Percentiles rank a stretch among this genome's conserved stretches.
Evolutionary conservation across 2,888 invertebrate species (phyloP).

Genomic region (Limenitis camilla): DNA sequence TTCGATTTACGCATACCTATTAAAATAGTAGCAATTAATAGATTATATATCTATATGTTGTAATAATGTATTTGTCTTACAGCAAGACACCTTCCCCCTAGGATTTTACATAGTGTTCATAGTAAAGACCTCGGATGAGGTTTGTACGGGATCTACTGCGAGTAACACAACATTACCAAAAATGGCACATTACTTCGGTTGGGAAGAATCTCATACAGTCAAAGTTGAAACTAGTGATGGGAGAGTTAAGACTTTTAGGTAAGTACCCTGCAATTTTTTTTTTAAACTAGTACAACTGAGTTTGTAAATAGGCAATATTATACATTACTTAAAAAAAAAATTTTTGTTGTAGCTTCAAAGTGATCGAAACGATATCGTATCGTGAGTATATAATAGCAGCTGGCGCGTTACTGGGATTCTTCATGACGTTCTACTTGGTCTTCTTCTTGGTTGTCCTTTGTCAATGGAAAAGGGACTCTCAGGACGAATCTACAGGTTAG

Average conservation of each 20-base stretch:
- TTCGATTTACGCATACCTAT: too few relatives aligned
- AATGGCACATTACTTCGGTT: conserved; percentile 48
- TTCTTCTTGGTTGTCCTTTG: conserved; percentile 44
- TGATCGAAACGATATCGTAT: conserved; percentile 64
- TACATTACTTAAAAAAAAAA: too few relatives aligned
- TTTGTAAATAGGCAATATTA: background rate
- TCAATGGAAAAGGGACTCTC: conserved; percentile 29
- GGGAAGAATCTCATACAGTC: conserved; percentile 32
- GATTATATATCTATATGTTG: too few relatives aligned
- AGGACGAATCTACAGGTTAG: conserved; percentile 36
- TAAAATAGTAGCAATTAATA: too few relatives aligned
- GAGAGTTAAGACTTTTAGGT: conserved; percentile 56
- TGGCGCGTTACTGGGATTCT: conserved; percentile 48
- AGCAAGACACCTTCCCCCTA: conserved; percentile 78
- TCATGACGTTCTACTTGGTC: conserved; percentile 54
- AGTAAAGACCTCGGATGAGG: conserved; percentile 79
- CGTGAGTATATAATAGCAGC: conserved; percentile 60
- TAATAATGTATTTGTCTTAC: conserved; percentile 16
- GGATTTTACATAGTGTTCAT: conserved; percentile 88
- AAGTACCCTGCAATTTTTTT: conserved; percentile 11
- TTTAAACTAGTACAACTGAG: background rate
- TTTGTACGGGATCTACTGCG: conserved; percentile 50
- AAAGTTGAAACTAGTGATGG: conserved; percentile 41
- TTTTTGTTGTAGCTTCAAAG: conserved; percentile 46
- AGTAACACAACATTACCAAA: conserved; percentile 40